Base-by-base conservation (phyloP, 2,113 vertebrate species). In the Chaetura pelagica region DNA sequence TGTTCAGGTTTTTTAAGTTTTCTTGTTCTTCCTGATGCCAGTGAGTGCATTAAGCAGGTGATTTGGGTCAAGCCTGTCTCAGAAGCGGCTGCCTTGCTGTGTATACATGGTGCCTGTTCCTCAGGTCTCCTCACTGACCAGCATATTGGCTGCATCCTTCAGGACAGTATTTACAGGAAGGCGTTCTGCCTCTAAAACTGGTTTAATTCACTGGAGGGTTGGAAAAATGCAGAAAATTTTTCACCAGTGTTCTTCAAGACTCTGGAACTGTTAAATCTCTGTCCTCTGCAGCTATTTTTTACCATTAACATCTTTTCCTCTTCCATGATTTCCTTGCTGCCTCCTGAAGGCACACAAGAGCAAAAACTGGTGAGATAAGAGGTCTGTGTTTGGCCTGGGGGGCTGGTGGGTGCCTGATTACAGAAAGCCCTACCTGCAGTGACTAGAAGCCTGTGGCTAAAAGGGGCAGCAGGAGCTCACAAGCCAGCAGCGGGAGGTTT, bases 61-160 rank as follows among this genome's bases (percentile, higher is more conserved):
- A 68, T 61, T 68, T 52, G n/a, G 2, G 1, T 84, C 62, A 55
- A 22, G 24, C 54, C 34, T 79, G 24, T 42, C 49, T 23, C 23
- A 15, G 49, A 57, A 69, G 73, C 0, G 0, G 12, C 80, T 64
- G 58, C 27, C 21, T 46, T 78, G 22, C 51, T 73, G 38, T 27
- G 26, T 4, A 0, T 11, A 15, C 20, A 19, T 15, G 9, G 35
- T 8, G 4, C 21, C 17, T 1, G 24, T 62, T 48, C n/a, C 48
- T 68, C 24, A 22, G n/a, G 26, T 27, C 48, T 67, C 27, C 55
- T 77, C 5, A 3, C 23, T 27, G 68, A 27, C 63, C 38, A 34
- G 4, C 4, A 0, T 3, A 2, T 30, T 57, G 61, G 7, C 63
- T 73, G 51, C 15, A 8, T 78, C 52, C 17, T 40, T 57, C 0